Base-by-base conservation (phyloP, 2,113 vertebrate genomes). In the Upupa epops region DNA sequence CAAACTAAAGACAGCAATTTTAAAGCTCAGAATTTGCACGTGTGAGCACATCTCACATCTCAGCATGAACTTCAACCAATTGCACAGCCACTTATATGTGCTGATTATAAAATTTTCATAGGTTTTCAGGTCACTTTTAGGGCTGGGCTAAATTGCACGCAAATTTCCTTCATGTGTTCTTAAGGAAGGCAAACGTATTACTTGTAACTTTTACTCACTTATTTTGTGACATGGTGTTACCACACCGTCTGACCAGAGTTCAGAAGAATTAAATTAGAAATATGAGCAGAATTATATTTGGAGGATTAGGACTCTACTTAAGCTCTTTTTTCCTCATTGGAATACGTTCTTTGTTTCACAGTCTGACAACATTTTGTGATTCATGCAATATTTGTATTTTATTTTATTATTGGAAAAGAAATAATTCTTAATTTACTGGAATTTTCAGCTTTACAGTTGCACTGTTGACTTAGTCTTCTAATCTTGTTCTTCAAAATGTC, bases 21-120 rank as follows among this genome's bases (percentile, higher is more conserved):
- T 49, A 11, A 20, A 9, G n/a, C n/a, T n/a, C n/a, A n/a, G n/a
- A n/a, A n/a, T n/a, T 4, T 83, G 24, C 11, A 49, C 20, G 29
- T 0, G 1, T 21, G 6, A 61, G 2, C 15, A 17, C 4, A 20
- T 69, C 29, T 78, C 8, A 13, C 55, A 11, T 76, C 37, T 74
- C 65, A 51, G 2, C 25, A 51, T 7, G 61, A 90, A 64, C 42
- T 78, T 77, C 36, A 74, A 59, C 28, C 5, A 90, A 81, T 81
- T n/a, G 14, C 3, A 13, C 22, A 34, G 2, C n/a, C 0, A 0
- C 26, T 71, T 15, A 8, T 3, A 29, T 12, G 4, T 11, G 8
- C 18, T 37, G 29, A 52, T 6, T n/a, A 65, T 14, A 36, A n/a
- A 52, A 64, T 34, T 34, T 82, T 36, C 6, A 48, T 10, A 5